Base-by-base conservation (phyloP, 2,113 vertebrate species). In the Tamias sibiricus region DNA sequence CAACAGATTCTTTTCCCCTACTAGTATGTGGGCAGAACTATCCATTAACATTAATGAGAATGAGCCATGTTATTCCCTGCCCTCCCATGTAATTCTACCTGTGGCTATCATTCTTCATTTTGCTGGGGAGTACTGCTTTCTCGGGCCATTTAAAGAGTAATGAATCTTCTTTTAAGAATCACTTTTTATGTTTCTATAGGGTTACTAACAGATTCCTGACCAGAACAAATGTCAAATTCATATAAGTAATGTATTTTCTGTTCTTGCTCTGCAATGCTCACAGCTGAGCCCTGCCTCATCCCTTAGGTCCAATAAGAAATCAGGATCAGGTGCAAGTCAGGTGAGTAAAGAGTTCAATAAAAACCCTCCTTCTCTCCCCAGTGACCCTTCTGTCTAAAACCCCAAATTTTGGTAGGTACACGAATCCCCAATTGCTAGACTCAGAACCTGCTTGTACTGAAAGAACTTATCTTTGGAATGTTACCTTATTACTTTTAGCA, bases 321-420 rank as follows among this genome's bases (percentile, higher is more conserved):
- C 85, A 87, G 81, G 62, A 98, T 97, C 96, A 97, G 95, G 97
- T 94, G 79, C 88, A 96, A 94, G 22, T 89, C 79, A 98, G 74
- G 90, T 91, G 90, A 97, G 40, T 75, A 81, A 77, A 81, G 86
- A 95, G 96, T 96, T 97, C 96, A 16, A 26, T 76, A 97, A 97
- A 98, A 98, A 94, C 92, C 96, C 90, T 87, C 95, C 75, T 94
- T 95, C 40, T 97, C 89, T 97, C 83, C 96, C 95, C 75, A 97
- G 94, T 6, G 80, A 95, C 90, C 71, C 24, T 42, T 24, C 75
- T 57, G 54, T 57, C 97, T 98, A 95, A 98, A 97, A 95, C 93
- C 88, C 92, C 96, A 96, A 94, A 84, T 96, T 95, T 96, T 98
- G 97, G 97, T 98, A 98, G 98, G 96, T 98, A 94, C 75, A 92